A percentile compares a stretch with the other conserved stretches of the same genome.
Conservation (phyloP, 2,113 vertebrate genomes). For the Corvus moneduloides region DNA sequence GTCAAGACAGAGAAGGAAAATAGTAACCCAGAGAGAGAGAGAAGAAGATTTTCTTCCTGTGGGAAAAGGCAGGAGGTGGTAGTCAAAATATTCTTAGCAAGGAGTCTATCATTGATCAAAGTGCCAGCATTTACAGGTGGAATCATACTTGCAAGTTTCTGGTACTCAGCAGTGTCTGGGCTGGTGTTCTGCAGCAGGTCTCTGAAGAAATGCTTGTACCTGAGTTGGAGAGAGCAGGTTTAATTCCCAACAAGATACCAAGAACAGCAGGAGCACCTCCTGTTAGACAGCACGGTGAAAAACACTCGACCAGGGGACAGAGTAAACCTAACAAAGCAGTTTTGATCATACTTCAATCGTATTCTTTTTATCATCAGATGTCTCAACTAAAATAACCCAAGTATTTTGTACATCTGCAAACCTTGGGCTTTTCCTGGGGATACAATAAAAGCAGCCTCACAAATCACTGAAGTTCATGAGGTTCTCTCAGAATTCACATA, state of each 20-base stretch:
- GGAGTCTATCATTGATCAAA: not conserved
- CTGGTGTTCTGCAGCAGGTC: constrained; percentile 86
- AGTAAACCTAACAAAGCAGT: not conserved
- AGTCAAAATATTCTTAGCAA: not conserved
- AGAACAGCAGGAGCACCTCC: not conserved
- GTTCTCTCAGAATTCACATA: not conserved
- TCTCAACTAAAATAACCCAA: not conserved
- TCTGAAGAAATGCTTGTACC: constrained; percentile 85
- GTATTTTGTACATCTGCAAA: not conserved
- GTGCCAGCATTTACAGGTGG: not conserved
- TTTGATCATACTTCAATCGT: not conserved
- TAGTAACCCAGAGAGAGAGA: not conserved
- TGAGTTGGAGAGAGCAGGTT: constrained; percentile 35
- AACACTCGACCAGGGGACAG: not conserved
- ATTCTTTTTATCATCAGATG: not conserved
- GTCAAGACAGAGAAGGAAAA: not conserved
- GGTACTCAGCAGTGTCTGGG: constrained; percentile 77
- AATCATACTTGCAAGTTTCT: constrained; percentile 84
- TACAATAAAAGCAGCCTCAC: not conserved
- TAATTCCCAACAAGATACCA: not conserved
- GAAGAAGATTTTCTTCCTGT: not conserved
- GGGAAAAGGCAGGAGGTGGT: not conserved
- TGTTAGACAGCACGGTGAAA: not conserved
- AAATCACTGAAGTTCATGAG: not conserved
- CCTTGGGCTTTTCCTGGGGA: not conserved